Percentiles rank a stretch among this genome's conserved stretches.
phyloP scores from a whole-genome alignment of 2,888 invertebrate genomes.

The Himalopsyche tibetana region DNA sequence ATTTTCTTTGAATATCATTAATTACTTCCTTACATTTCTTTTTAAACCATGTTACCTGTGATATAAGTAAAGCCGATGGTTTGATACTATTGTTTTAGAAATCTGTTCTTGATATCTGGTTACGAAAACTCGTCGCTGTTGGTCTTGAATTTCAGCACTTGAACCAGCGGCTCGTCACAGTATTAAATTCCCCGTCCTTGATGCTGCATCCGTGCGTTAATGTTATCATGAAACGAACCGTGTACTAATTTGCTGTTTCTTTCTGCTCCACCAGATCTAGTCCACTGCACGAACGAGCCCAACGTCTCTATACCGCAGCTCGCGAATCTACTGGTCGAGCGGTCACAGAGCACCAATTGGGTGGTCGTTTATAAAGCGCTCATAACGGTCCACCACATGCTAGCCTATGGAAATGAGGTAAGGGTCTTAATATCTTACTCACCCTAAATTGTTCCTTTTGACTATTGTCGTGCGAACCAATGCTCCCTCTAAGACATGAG shows the following conservation, averaged over 20 bases:
- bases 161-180: not conserved
- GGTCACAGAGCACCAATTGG: constrained; percentile 99
- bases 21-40: too few relatives aligned
- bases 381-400: constrained; percentile 98
- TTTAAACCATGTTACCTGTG: too few relatives aligned
- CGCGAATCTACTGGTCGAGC: constrained; percentile 97
- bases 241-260: not conserved
- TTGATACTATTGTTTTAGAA: not conserved
- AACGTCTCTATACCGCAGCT: constrained; percentile 99
- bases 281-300: constrained; percentile 99
- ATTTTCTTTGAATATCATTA: too few relatives aligned
- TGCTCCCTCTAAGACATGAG: too few relatives aligned
- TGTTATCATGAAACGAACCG: not conserved
- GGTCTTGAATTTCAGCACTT: not conserved
- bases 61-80: too few relatives aligned
- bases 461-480: too few relatives aligned
- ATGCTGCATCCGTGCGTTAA: not conserved
- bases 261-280: constrained; percentile 85
- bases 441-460: not conserved
- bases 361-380: constrained; percentile 99
- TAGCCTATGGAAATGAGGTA: constrained; percentile 99
- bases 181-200: constrained; percentile 13
- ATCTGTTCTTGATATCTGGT: not conserved
- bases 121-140: not conserved
- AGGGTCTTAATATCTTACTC: constrained; percentile 67